Conservation (phyloP, 2,888 invertebrate species). For the Eupelmus urozonus region DNA sequence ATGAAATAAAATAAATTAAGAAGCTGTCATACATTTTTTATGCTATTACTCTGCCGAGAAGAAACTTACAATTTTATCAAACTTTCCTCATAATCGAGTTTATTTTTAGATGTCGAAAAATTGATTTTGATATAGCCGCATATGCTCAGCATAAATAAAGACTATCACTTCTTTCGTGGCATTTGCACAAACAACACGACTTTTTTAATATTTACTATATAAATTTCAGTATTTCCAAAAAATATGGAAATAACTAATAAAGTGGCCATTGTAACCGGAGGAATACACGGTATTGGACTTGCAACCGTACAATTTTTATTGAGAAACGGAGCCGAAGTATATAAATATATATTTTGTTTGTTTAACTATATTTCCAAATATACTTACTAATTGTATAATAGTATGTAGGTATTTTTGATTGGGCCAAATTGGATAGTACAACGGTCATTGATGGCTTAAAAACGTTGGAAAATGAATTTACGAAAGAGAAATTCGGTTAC, state of each 20-base stretch:
- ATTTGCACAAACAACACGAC: no score
- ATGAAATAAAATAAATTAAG: no score
- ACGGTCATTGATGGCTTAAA: conserved; percentile 71
- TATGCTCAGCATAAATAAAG: no score
- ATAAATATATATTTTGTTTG: not conserved
- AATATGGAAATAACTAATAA: conserved; percentile 65
- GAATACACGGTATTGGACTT: conserved; percentile 80
- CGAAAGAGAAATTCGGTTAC: conserved; percentile 77
- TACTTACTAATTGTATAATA: conserved; percentile 31
- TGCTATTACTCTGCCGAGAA: no score
- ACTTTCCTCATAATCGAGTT: no score
- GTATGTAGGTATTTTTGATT: conserved; percentile 74
- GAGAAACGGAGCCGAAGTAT: conserved; percentile 74
- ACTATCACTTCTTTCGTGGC: no score
- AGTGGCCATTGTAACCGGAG: conserved; percentile 78
- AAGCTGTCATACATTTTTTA: no score
- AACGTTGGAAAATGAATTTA: conserved; percentile 76
- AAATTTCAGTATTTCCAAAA: no score
- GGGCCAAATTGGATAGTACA: conserved; percentile 73
- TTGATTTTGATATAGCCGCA: no score
- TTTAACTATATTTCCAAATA: not conserved
- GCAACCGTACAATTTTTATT: conserved; percentile 78
- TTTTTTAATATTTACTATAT: no score
- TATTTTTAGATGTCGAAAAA: no score
- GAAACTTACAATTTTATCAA: no score